phyloP scores from a whole-genome alignment of 2,888 invertebrate species.

The Xylophagus ater region DNA sequence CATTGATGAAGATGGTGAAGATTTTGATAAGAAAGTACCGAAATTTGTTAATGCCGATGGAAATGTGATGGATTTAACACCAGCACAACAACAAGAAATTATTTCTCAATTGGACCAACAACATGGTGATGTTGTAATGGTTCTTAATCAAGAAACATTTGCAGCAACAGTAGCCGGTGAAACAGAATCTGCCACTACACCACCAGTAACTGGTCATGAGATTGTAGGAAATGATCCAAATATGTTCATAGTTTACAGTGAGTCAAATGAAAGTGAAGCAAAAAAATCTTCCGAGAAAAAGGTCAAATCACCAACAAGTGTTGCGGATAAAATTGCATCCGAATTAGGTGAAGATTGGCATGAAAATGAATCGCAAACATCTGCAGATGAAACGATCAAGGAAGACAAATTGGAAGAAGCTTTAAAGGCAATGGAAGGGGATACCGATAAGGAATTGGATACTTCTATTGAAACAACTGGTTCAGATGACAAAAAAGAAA shows the following conservation, averaged over 20 bases:
- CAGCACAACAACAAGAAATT: slow-evolving; percentile 37
- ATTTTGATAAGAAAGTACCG: slow-evolving; percentile 22
- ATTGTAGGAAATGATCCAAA: slow-evolving; percentile 6
- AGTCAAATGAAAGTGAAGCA: slow-evolving; percentile 24
- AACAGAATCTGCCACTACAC: too few species aligned
- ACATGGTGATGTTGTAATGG: slow-evolving; percentile 37
- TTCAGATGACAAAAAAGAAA: too few species aligned
- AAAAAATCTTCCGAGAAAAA: slow-evolving; percentile 27
- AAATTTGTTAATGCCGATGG: slow-evolving; percentile 43
- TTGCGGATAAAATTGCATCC: too few species aligned
- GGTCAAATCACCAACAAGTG: too few species aligned
- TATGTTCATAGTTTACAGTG: slow-evolving; percentile 14
- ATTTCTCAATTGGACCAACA: slow-evolving; percentile 36
- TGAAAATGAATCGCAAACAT: slow-evolving; percentile 37
- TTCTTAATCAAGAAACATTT: slow-evolving; percentile 29
- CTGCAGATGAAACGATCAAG: too few species aligned
- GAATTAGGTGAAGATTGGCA: slow-evolving; percentile 44
- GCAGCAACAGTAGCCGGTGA: slow-evolving; percentile 3
- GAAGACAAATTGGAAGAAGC: slow-evolving; percentile 21
- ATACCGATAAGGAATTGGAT: slow-evolving; percentile 31
- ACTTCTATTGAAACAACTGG: too few species aligned
- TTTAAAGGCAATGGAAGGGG: slow-evolving; percentile 23
- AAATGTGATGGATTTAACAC: slow-evolving; percentile 37
- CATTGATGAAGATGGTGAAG: slow-evolving; percentile 11
- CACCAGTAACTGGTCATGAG: not conserved